Evolutionary conservation across 1,140 invertebrate genomes (phyloP).

Genomic region (Dendroctonus ponderosae): DNA sequence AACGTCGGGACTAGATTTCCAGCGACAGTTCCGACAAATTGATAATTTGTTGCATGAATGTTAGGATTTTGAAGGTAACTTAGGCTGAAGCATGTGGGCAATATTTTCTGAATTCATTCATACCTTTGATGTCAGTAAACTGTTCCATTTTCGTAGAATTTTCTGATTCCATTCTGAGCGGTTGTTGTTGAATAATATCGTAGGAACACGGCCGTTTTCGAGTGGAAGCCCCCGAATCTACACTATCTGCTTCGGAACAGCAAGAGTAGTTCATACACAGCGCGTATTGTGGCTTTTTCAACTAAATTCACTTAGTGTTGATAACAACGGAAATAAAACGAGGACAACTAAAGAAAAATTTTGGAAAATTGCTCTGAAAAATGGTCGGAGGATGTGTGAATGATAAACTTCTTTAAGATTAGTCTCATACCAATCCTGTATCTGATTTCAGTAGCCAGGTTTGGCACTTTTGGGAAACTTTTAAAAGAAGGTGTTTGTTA

Average conservation of each 20-base stretch:
- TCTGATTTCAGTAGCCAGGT: slow-evolving; percentile 50
- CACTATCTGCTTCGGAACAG: slow-evolving; percentile 9
- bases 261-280: slow-evolving; percentile 31
- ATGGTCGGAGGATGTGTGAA: slow-evolving; percentile 50
- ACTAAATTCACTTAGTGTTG: slow-evolving; percentile 1
- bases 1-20: too few relatives aligned
- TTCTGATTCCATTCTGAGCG: slow-evolving; percentile 12
- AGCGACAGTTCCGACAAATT: too few relatives aligned
- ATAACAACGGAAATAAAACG: slow-evolving; percentile 7
- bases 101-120: too few relatives aligned
- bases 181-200: slow-evolving; percentile 11
- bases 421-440: slow-evolving; percentile 50
- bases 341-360: slow-evolving; percentile 24
- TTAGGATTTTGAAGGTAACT: too few relatives aligned
- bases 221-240: slow-evolving; percentile 15
- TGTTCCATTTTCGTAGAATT: slow-evolving; percentile 7
- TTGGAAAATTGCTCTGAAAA: slow-evolving; percentile 41
- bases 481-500: slow-evolving; percentile 3
- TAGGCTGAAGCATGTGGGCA: too few relatives aligned
- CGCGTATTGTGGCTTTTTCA: not conserved
- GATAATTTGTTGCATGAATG: too few relatives aligned
- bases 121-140: too few relatives aligned
- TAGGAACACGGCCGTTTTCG: slow-evolving; percentile 13
- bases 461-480: slow-evolving; percentile 33
- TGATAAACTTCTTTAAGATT: slow-evolving; percentile 48